Conservation (phyloP, 2,888 invertebrate genomes). For the Leptopilina syphax region DNA sequence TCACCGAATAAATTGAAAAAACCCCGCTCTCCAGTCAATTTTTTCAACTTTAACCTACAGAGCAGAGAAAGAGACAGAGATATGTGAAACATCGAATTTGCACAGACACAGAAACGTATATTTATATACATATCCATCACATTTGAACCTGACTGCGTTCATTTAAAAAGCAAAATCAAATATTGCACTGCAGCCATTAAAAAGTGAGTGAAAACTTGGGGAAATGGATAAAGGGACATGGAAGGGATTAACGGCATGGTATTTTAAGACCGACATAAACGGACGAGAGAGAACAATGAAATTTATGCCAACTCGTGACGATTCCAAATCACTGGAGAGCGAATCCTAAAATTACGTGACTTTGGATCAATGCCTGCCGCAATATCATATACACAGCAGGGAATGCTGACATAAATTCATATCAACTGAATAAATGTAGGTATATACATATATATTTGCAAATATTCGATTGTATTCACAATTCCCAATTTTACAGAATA, state of each 20-base stretch:
- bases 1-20: no score
- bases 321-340: conserved; percentile 30
- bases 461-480: conserved; percentile 10
- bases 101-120: no score
- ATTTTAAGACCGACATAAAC: conserved; percentile 60
- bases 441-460: neutral
- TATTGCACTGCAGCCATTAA: conserved; percentile 64
- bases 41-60: conserved; percentile 43
- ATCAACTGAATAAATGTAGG: conserved; percentile 6
- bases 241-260: conserved; percentile 59
- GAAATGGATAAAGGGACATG: conserved; percentile 12
- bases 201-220: conserved; percentile 62
- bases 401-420: conserved; percentile 19
- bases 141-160: conserved; percentile 41
- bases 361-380: conserved; percentile 22
- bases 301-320: conserved; percentile 33
- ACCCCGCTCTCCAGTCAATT: conserved; percentile 15
- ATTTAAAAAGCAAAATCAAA: conserved; percentile 64
- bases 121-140: conserved; percentile 43
- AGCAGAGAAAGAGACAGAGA: conserved; percentile 27
- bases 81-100: conserved; percentile 39
- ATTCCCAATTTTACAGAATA: conserved; percentile 1
- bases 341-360: conserved; percentile 20
- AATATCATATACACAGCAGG: conserved; percentile 12
- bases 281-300: conserved; percentile 40